Percentiles rank a stretch among this genome's conserved stretches.
Evolutionary conservation across 2,888 invertebrate species (phyloP).

Genomic region (Diabrotica balteata): DNA sequence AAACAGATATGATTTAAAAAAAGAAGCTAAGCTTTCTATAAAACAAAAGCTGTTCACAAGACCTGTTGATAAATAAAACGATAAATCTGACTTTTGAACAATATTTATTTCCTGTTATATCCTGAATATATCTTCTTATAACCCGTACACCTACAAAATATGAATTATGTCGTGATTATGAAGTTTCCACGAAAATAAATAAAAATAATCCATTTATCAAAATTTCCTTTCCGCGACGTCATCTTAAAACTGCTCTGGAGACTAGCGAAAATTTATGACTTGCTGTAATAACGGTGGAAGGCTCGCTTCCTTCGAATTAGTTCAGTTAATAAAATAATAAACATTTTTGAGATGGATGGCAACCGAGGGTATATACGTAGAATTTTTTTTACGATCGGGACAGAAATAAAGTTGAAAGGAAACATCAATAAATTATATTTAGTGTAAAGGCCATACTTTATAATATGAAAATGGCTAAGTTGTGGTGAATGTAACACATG

Average conservation of each 20-base stretch:
- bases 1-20: too few relatives aligned
- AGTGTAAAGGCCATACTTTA: background rate
- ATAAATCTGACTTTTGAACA: too few relatives aligned
- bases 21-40: too few relatives aligned
- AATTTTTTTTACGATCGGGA: background rate
- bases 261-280: slow-evolving; percentile 24
- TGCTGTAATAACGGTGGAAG: slow-evolving; percentile 21
- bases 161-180: too few relatives aligned
- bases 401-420: background rate
- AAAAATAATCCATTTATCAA: slow-evolving; percentile 37
- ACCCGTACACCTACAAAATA: too few relatives aligned
- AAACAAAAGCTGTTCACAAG: too few relatives aligned
- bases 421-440: slow-evolving; percentile 4
- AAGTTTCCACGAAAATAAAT: slow-evolving; percentile 2
- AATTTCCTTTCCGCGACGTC: slow-evolving; percentile 32
- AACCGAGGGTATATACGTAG: background rate
- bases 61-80: too few relatives aligned
- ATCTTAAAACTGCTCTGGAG: slow-evolving; percentile 30
- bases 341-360: background rate
- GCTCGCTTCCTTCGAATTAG: slow-evolving; percentile 23
- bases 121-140: too few relatives aligned
- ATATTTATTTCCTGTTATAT: too few relatives aligned
- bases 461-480: background rate
- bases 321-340: slow-evolving; percentile 22
- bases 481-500: too few relatives aligned